These are phyloP conservation scores for Xestia ashworthii DNA, from an alignment of 2,888 invertebrate genomes.

Conservation along the genomic window DNA sequence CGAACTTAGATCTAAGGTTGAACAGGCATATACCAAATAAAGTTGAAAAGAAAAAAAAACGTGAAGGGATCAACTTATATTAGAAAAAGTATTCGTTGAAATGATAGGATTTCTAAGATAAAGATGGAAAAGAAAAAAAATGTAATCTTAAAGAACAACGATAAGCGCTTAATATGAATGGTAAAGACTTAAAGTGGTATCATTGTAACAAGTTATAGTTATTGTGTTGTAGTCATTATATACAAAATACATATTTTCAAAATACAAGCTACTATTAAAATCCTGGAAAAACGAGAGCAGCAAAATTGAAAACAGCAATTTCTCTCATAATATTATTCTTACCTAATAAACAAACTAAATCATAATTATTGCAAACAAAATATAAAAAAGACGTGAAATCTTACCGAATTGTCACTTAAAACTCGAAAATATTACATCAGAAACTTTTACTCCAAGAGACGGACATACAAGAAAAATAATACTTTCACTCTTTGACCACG, in stretches of 20 bases:
- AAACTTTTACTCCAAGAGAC: slow-evolving; percentile 86
- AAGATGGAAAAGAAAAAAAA: background rate
- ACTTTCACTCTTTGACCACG: slow-evolving; percentile 84
- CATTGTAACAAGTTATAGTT: background rate
- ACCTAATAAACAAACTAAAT: background rate
- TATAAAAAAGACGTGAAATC: slow-evolving; percentile 66
- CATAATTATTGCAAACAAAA: slow-evolving; percentile 60
- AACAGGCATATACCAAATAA: background rate
- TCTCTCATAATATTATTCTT: background rate
- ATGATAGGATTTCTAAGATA: background rate
- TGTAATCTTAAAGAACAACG: background rate
- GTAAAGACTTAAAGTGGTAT: too few species aligned
- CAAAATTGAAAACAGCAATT: background rate
- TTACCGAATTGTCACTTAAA: slow-evolving; percentile 69
- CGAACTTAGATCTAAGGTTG: background rate
- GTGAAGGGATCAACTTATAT: background rate
- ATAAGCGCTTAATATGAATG: background rate
- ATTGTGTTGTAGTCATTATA: background rate
- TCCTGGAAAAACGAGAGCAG: background rate
- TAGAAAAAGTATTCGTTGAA: background rate
- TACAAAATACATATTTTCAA: background rate
- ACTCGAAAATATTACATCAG: slow-evolving; percentile 84
- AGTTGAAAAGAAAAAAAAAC: background rate
- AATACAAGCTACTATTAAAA: background rate
- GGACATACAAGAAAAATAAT: slow-evolving; percentile 83